Evolutionary conservation across 2,797 vertebrate genomes (phyloP).

Genomic region (Periophthalmus magnuspinnatus): DNA sequence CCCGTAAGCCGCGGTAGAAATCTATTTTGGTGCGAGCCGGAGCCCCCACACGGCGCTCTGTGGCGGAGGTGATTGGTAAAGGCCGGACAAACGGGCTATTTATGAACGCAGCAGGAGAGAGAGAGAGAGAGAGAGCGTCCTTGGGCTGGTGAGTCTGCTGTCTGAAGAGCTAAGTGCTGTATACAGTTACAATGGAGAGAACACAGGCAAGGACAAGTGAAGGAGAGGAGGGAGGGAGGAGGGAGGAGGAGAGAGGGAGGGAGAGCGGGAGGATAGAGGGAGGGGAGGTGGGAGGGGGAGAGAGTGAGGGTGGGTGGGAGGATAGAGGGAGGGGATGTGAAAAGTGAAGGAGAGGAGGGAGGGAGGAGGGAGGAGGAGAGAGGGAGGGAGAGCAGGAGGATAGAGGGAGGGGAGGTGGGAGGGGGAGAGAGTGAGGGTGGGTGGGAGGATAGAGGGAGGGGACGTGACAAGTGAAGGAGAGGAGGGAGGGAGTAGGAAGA

Average conservation of each 20-base stretch:
- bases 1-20: conserved; percentile 29
- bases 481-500: conserved; percentile 68
- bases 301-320: not conserved
- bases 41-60: conserved; percentile 55
- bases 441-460: conserved; percentile 75
- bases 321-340: no score
- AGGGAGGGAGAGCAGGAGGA: not conserved
- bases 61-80: conserved; percentile 68
- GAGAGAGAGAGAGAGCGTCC: conserved; percentile 68
- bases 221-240: conserved; percentile 48
- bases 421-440: no score
- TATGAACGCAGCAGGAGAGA: conserved; percentile 65
- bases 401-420: not conserved
- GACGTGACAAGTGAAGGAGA: conserved; percentile 41
- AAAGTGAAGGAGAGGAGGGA: no score
- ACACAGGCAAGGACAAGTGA: conserved; percentile 74
- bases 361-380: not conserved
- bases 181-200: conserved; percentile 78
- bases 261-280: not conserved
- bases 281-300: not conserved
- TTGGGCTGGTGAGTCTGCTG: conserved; percentile 68
- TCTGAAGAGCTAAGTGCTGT: conserved; percentile 75
- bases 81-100: conserved; percentile 72
- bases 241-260: not conserved
- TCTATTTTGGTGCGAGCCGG: conserved; percentile 66